Conservation (phyloP, 2,797 vertebrate species). For the Acanthiza pusilla region DNA sequence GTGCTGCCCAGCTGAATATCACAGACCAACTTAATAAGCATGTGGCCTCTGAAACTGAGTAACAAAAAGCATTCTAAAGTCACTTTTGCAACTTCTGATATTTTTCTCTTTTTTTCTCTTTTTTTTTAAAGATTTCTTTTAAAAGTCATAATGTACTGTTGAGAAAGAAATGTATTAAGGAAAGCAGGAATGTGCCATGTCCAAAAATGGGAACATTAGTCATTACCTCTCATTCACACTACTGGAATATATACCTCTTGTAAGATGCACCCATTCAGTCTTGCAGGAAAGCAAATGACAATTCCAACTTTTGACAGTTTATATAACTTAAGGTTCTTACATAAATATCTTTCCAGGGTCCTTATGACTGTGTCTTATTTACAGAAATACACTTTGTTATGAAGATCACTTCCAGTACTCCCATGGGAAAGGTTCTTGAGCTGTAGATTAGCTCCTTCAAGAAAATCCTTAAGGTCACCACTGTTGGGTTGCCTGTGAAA, state of each 20-base stretch:
- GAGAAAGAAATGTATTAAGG: not conserved
- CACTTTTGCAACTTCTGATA: not conserved
- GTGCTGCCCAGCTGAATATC: not conserved
- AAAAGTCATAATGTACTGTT: not conserved
- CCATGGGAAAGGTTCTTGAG: not conserved
- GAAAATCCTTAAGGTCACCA: not conserved
- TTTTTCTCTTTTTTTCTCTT: not conserved
- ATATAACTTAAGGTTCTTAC: not conserved
- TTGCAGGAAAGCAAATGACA: not conserved
- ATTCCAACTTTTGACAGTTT: not conserved
- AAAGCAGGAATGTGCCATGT: not conserved
- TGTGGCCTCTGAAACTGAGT: not conserved
- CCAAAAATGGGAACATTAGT: not conserved
- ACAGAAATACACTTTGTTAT: not conserved
- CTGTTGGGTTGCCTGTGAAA: not conserved
- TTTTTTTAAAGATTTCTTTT: not conserved
- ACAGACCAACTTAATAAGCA: not conserved
- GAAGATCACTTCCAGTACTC: not conserved
- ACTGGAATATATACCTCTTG: not conserved
- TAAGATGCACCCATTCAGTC: not conserved
- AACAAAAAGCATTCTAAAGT: not conserved
- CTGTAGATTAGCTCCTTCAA: not conserved
- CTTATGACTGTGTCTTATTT: not conserved
- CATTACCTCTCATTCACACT: not conserved
- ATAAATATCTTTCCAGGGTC: not conserved